Percentiles rank a stretch among this genome's conserved stretches.
Evolutionary conservation across 1,140 invertebrate genomes (phyloP).

Genomic region (Paracyclopina nana): DNA sequence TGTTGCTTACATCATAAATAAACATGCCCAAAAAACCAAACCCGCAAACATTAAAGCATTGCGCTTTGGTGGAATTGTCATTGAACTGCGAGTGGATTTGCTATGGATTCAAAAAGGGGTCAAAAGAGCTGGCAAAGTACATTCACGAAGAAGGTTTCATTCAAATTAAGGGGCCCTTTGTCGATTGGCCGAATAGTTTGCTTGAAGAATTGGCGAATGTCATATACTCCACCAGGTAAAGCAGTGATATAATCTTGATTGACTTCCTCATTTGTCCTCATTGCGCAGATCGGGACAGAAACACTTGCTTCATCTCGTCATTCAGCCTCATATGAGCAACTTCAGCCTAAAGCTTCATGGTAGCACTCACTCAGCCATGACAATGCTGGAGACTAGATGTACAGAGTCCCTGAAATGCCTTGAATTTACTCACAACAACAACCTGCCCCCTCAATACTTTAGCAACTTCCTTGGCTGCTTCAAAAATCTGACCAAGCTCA

Average conservation of each 20-base stretch:
- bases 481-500: not conserved
- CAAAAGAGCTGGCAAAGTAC: not conserved
- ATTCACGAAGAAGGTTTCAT: not conserved
- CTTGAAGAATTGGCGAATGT: not conserved
- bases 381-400: not conserved
- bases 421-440: not conserved
- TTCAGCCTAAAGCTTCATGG: not conserved
- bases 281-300: not conserved
- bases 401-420: not conserved
- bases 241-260: no score
- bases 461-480: not conserved
- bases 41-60: not conserved
- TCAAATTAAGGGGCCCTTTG: not conserved
- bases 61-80: not conserved
- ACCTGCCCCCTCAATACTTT: not conserved
- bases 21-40: not conserved
- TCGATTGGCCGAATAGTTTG: not conserved
- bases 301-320: not conserved
- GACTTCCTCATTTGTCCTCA: no score
- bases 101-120: not conserved
- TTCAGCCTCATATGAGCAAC: constrained; percentile 1
- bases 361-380: not conserved
- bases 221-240: no score
- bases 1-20: no score
- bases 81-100: not conserved